Evolutionary conservation across 30 jellyfish, hydroid and myxozoan genomes (phyloP), one percentile per base, ranked within the genome.

Genomic region (Hydractinia echinata): DNA sequence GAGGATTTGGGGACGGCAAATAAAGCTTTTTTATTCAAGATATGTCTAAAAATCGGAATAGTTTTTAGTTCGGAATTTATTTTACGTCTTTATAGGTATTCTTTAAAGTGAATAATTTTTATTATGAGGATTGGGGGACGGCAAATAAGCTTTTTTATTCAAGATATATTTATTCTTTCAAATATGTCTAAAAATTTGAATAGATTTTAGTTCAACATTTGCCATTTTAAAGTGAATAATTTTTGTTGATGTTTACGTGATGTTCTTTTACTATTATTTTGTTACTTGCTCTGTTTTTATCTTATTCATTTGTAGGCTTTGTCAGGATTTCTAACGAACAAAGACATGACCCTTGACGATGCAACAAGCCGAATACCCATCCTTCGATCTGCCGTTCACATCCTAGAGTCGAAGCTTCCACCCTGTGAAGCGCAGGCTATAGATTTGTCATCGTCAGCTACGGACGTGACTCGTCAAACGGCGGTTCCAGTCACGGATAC

Each of bases 351-450:
- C 3, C 60, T 77, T 4, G 85, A 77, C 44, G 85, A 77, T 21
- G 85, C 85, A 4, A 16, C 85, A 13, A 77, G 72, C 54, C 55
- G 77, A 30, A 53, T 77, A 54, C 85, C 77, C 44, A 11, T 62
- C 11, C 77, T 77, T 54, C 61, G 66, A 54, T 52, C 85, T 15
- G 85, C 61, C 61, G 52, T 77, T 21, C 78, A 64, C 54, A 64
- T 51, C 30, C 85, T 77, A 1, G 51, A 44, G 54, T 50, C 53
- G 13, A 77, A 21, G 14, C 11, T 60, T 18, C 78, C 77, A 55
- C 77, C 76, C 61, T 77, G 85, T 77, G 85, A 77, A 54, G n/a
- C 85, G 5, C 85, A 79, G 11, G 10, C 85, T 7, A 44, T 13
- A n/a, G 74, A 44, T 7, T 44, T 51, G 9, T 51, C 74, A 13